Percentiles rank a stretch among this genome's conserved stretches.
Conservation (phyloP, 2,888 invertebrate species). For the Bimastos eiseni region DNA sequence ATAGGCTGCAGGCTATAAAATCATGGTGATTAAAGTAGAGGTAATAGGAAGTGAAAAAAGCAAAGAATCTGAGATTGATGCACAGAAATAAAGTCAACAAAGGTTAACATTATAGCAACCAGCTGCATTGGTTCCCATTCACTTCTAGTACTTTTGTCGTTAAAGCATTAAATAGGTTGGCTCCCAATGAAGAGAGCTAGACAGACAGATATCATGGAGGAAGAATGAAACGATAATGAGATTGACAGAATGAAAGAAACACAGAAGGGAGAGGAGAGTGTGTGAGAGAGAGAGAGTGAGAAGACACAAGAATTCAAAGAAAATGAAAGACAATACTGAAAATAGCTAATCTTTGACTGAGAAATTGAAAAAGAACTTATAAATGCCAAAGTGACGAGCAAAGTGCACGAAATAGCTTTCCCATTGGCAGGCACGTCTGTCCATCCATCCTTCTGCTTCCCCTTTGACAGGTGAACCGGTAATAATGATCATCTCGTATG, state of each 20-base stretch:
- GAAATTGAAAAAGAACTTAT: background rate
- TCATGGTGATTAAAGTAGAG: too few relatives aligned
- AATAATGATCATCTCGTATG: background rate
- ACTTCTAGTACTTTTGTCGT: too few relatives aligned
- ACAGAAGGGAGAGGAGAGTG: background rate
- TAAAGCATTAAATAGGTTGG: too few relatives aligned
- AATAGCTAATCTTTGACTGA: background rate
- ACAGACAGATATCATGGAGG: too few relatives aligned
- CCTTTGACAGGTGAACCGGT: background rate
- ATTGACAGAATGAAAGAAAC: background rate
- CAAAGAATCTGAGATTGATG: too few relatives aligned
- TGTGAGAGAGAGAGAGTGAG: too few relatives aligned
- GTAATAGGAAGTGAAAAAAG: too few relatives aligned
- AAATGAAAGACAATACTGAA: background rate
- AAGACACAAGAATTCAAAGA: background rate
- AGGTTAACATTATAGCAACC: too few relatives aligned
- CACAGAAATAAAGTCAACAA: too few relatives aligned
- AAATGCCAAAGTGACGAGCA: background rate
- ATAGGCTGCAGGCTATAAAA: too few relatives aligned
- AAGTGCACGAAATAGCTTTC: background rate
- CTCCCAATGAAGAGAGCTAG: too few relatives aligned
- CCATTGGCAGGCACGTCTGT: background rate
- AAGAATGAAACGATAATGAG: background rate
- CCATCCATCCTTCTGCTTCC: background rate
- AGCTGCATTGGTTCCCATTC: too few relatives aligned